Percentiles rank a stretch among this genome's conserved stretches.
Conservation (phyloP, 2,113 vertebrate species). For the Boulengeromyrus knoepffleri region DNA sequence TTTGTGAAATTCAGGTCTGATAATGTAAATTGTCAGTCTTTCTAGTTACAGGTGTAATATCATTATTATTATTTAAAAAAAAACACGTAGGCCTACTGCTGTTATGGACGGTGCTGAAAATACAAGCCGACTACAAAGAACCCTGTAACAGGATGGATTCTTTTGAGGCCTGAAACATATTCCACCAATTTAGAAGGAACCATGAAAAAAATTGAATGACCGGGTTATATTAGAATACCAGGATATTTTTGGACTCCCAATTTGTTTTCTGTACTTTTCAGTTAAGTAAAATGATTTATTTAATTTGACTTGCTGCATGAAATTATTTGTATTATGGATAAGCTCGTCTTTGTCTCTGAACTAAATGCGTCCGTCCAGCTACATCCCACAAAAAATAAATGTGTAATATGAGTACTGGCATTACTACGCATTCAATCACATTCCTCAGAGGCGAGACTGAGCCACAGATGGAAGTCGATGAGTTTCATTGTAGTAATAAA, state of each 20-base stretch:
- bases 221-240: neutral
- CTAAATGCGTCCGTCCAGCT: neutral
- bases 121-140: neutral
- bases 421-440: neutral
- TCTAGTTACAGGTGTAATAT: neutral
- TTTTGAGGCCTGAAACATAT: neutral
- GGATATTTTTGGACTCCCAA: neutral
- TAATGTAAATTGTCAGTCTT: neutral
- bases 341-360: neutral
- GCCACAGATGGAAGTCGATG: neutral
- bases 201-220: neutral
- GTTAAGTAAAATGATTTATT: neutral
- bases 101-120: neutral
- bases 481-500: neutral
- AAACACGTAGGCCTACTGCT: neutral
- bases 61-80: neutral
- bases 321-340: neutral
- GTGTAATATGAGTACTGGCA: neutral
- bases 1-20: neutral
- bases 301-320: neutral
- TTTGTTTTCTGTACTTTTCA: neutral
- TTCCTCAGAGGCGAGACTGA: neutral
- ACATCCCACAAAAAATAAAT: neutral
- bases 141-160: neutral
- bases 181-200: neutral